These are phyloP conservation scores for Dioctria linearis DNA, from an alignment of 2,888 invertebrate species.

Conservation along the genomic window DNA sequence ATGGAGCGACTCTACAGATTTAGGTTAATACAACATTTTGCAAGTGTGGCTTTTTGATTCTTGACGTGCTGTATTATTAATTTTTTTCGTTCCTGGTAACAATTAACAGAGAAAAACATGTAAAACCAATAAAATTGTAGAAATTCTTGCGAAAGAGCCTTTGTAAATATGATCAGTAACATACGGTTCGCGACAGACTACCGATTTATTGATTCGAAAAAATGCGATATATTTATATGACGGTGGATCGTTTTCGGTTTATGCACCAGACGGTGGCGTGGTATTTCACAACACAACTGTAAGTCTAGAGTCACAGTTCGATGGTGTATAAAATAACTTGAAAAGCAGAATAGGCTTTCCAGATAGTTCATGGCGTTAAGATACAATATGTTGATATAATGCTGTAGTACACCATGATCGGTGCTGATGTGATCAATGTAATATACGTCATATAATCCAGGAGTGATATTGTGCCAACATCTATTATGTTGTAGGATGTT, in stretches of 20 bases:
- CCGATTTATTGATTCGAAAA: slow-evolving; percentile 33
- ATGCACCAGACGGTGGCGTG: slow-evolving; percentile 38
- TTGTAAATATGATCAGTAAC: not conserved
- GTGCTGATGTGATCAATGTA: too few species aligned
- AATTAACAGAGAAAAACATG: not conserved
- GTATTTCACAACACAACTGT: not conserved
- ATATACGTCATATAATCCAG: too few species aligned
- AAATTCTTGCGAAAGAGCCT: slow-evolving; percentile 11
- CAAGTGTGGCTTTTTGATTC: not conserved
- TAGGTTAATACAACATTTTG: not conserved
- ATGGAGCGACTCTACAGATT: too few species aligned
- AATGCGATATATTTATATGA: slow-evolving; percentile 39
- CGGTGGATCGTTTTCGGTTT: slow-evolving; percentile 42
- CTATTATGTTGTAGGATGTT: too few species aligned
- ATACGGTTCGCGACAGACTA: not conserved
- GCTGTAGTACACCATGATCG: too few species aligned
- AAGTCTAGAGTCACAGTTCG: not conserved
- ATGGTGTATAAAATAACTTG: slow-evolving; percentile 35
- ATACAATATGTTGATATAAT: too few species aligned
- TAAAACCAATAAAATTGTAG: not conserved
- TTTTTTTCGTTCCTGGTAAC: not conserved
- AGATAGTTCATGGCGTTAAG: not conserved
- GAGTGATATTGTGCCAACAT: too few species aligned
- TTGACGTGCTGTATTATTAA: too few species aligned
- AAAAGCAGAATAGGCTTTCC: slow-evolving; percentile 8